Conservation (phyloP, 2,888 invertebrate species). For the Acholoe squamosa region DNA sequence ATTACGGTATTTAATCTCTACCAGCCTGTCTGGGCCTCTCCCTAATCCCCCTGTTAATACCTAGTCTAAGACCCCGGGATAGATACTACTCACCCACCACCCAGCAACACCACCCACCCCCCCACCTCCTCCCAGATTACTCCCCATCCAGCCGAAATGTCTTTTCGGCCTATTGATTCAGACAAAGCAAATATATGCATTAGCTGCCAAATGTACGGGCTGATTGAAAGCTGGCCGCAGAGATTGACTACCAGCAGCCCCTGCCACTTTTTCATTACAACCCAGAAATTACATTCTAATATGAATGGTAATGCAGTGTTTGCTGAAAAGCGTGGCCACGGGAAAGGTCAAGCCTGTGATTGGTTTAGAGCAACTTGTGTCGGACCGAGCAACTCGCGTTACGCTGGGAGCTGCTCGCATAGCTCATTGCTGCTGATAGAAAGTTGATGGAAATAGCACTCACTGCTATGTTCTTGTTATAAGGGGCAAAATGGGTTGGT, state of each 20-base stretch:
- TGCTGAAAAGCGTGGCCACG: not conserved
- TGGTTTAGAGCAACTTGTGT: not conserved
- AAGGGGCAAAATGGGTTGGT: no score
- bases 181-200: slow-evolving; percentile 56
- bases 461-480: not conserved
- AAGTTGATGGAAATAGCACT: not conserved
- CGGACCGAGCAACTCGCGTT: slow-evolving; percentile 13
- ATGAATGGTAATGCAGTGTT: slow-evolving; percentile 58
- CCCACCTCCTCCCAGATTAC: not conserved
- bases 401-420: not conserved
- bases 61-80: not conserved
- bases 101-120: not conserved
- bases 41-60: slow-evolving; percentile 33
- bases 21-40: slow-evolving; percentile 12
- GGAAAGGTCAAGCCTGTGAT: not conserved
- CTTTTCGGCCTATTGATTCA: slow-evolving; percentile 52
- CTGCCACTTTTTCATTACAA: slow-evolving; percentile 33
- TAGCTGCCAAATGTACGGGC: not conserved
- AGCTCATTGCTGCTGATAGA: not conserved
- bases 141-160: not conserved
- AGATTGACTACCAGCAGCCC: not conserved
- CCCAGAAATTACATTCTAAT: slow-evolving; percentile 61
- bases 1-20: not conserved
- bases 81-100: not conserved
- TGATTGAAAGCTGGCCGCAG: slow-evolving; percentile 38